Conservation (phyloP, 30 jellyfish, hydroid and myxozoan genomes). For the Phacellophora camtschatica region DNA sequence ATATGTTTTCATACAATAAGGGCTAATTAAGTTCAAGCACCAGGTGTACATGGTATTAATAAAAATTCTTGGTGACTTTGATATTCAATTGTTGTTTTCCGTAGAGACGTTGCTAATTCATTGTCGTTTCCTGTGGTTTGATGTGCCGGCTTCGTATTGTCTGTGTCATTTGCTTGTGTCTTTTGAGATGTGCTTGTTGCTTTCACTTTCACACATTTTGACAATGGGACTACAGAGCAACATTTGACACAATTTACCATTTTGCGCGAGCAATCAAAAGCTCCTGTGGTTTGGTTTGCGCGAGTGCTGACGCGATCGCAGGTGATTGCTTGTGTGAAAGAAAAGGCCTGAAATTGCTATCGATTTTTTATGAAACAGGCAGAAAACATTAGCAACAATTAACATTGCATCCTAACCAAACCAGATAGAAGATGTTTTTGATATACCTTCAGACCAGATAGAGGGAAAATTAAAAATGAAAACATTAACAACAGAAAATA, state of each 20-base stretch:
- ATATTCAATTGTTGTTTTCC: neutral
- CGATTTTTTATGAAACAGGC: too few species aligned
- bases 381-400: too few species aligned
- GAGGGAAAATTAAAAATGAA: too few species aligned
- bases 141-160: conserved; percentile 2
- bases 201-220: neutral
- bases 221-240: conserved; percentile 6
- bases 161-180: conserved; percentile 7
- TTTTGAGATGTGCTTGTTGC: neutral
- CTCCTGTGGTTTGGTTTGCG: conserved; percentile 25
- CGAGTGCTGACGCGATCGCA: conserved; percentile 10
- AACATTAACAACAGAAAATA: too few species aligned
- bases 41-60: neutral
- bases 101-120: neutral
- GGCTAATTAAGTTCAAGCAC: neutral
- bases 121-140: neutral
- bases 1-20: neutral
- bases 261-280: conserved; percentile 18
- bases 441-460: too few species aligned
- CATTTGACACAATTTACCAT: neutral
- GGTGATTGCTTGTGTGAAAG: neutral
- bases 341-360: conserved; percentile 25
- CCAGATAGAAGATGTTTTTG: too few species aligned
- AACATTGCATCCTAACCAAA: too few species aligned
- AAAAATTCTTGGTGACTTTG: neutral